Evolutionary conservation across 1,140 invertebrate genomes (phyloP), one percentile per base, ranked within the genome.

Genomic region (Aphis gossypii): DNA sequence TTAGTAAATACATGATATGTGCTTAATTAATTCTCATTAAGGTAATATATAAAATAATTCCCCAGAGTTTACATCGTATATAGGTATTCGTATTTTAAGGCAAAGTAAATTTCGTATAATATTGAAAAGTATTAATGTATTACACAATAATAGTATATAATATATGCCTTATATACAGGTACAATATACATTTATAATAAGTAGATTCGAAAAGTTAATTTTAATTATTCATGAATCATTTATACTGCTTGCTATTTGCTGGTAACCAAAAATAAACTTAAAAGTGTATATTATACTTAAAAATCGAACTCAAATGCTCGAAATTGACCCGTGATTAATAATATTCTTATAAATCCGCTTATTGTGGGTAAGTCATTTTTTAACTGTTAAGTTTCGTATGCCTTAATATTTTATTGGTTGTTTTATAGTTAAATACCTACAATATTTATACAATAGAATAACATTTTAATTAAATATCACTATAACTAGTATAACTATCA

Each of bases 41-140:
- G 38, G 30, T n/a, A 90, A 90, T 44, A 44, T 68, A 38, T 44
- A 23, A 89, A 89, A 89, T 89, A 56, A 89, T 25, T 89, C 51
- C n/a, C n/a, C 14, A 21, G 21, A 25, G n/a, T 89, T 89, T 14
- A 23, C 4, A 56, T 6, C 20, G 3, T 23, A 2, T 51, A 54
- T 56, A 35, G 6, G 14, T 25, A 87, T 30, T 14, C 30, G 30
- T 20, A 87, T 87, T 48, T 48, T 21, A 87, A 1, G 11, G 18
- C 25, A n/a, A 87, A 48, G 14, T 6, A 87, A 87, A 87, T 30
- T 5, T 87, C n/a, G 18, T 21, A 48, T 18, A 51, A n/a, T 18
- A 86, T 44, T 86, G 6, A 2, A 46, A 84, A 44, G 35, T 82
- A 82, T 38, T 82, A 82, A 14, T 68, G 30, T 3, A 68, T 60